Percentiles rank a stretch among this genome's conserved stretches.
Evolutionary conservation across 2,888 invertebrate genomes (phyloP).

Genomic region (Dromius quadrimaculatus): DNA sequence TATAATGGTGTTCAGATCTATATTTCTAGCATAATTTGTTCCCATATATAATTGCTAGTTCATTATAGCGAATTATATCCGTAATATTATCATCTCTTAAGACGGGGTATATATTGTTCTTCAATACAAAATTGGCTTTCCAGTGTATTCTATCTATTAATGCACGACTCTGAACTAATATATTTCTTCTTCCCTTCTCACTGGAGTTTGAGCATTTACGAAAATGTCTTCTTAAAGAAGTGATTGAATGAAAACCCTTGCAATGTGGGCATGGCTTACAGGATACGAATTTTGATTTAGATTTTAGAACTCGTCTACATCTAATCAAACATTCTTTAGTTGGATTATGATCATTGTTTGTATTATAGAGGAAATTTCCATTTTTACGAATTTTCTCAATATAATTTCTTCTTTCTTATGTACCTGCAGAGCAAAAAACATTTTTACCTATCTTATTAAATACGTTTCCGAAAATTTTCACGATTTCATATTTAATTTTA

Average conservation of each 20-base stretch:
- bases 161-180: constrained; percentile 51
- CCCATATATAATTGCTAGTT: constrained; percentile 35
- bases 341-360: too few species aligned
- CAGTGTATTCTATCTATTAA: constrained; percentile 53
- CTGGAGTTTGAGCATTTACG: background rate
- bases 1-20: constrained; percentile 38
- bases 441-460: too few species aligned
- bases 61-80: constrained; percentile 34
- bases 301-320: background rate
- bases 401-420: too few species aligned
- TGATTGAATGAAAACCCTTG: constrained; percentile 53
- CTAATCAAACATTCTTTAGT: background rate
- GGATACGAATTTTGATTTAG: constrained; percentile 43
- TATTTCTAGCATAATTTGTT: constrained; percentile 51
- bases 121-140: constrained; percentile 39
- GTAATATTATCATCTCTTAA: constrained; percentile 54
- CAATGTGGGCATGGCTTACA: constrained; percentile 55
- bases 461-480: too few species aligned
- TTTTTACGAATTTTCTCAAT: too few species aligned
- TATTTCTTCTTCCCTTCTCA: constrained; percentile 32
- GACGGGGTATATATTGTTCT: constrained; percentile 52
- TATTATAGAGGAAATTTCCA: too few species aligned
- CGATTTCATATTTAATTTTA: too few species aligned
- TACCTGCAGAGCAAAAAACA: too few species aligned
- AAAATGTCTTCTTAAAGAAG: constrained; percentile 54